Conservation (phyloP, 1,140 invertebrate species). For the Drosophila subpulchrella region DNA sequence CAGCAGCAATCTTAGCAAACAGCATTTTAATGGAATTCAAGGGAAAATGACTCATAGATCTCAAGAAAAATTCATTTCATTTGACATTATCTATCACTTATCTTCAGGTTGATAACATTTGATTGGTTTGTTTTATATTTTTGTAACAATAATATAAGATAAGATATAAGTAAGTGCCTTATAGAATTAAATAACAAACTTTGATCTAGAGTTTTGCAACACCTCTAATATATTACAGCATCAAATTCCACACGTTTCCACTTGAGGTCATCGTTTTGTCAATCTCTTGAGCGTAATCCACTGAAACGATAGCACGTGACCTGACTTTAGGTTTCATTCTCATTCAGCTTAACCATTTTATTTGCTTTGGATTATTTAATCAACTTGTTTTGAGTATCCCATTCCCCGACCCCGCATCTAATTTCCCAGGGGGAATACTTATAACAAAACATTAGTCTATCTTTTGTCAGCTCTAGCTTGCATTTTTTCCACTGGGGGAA, state of each 20-base stretch:
- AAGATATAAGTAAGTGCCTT: not conserved
- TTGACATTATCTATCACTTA: not conserved
- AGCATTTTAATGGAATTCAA: not conserved
- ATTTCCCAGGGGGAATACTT: conserved; percentile 8
- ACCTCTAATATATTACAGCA: not conserved
- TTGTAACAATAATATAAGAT: not conserved
- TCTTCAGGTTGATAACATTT: not conserved
- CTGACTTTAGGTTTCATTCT: not conserved
- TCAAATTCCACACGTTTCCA: conserved; percentile 1
- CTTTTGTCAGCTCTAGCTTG: conserved; percentile 17
- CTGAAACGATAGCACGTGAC: conserved; percentile 4
- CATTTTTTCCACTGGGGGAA: conserved; percentile 48
- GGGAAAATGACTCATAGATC: not conserved
- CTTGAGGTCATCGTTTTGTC: conserved; percentile 7
- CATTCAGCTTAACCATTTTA: conserved; percentile 44
- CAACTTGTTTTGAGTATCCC: conserved; percentile 43
- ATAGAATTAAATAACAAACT: too few species aligned
- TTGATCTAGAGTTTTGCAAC: not conserved
- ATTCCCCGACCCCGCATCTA: not conserved
- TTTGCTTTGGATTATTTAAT: conserved; percentile 59
- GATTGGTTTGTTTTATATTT: not conserved
- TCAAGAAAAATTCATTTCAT: not conserved
- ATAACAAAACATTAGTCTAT: not conserved
- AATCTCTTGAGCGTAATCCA: not conserved
- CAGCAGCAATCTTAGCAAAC: not conserved